A percentile compares a stretch with the other conserved stretches of the same genome.
phyloP scores from a whole-genome alignment of 2,888 invertebrate genomes.

The Alsophila aescularia region DNA sequence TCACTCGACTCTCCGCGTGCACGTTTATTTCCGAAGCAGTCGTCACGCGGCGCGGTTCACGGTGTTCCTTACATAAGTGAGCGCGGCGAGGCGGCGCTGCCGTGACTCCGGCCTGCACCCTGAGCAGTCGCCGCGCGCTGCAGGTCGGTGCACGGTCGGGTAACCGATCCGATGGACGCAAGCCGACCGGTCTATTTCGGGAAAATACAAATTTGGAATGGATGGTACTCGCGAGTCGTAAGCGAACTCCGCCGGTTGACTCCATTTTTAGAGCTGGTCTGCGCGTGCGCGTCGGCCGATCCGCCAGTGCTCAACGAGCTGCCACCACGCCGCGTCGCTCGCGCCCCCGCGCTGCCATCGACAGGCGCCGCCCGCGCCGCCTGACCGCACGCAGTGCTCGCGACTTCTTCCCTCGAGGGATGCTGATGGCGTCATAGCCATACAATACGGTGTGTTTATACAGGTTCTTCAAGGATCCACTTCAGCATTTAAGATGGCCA shows the following conservation, averaged over 20 bases:
- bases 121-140: slow-evolving; percentile 65
- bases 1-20: slow-evolving; percentile 59
- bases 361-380: slow-evolving; percentile 29
- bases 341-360: slow-evolving; percentile 58
- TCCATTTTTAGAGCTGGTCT: slow-evolving; percentile 84
- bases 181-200: slow-evolving; percentile 87
- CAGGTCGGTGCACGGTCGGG: slow-evolving; percentile 80
- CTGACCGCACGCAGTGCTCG: slow-evolving; percentile 48
- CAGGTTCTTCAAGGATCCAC: slow-evolving; percentile 36
- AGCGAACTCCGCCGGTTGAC: slow-evolving; percentile 81
- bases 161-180: slow-evolving; percentile 82
- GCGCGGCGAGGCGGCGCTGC: slow-evolving; percentile 47
- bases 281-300: slow-evolving; percentile 80
- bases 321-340: slow-evolving; percentile 79
- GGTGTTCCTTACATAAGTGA: slow-evolving; percentile 74
- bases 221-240: slow-evolving; percentile 82
- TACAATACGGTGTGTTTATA: slow-evolving; percentile 30
- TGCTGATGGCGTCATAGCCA: slow-evolving; percentile 54
- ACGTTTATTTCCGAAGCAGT: slow-evolving; percentile 81
- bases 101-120: slow-evolving; percentile 57
- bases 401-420: slow-evolving; percentile 47
- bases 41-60: slow-evolving; percentile 80
- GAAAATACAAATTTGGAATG: slow-evolving; percentile 93
- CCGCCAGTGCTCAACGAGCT: slow-evolving; percentile 78
- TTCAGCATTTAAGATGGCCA: slow-evolving; percentile 33